phyloP scores from a whole-genome alignment of 35 echinoderm and acorn worm species.

The Ophioderma brevispina region DNA sequence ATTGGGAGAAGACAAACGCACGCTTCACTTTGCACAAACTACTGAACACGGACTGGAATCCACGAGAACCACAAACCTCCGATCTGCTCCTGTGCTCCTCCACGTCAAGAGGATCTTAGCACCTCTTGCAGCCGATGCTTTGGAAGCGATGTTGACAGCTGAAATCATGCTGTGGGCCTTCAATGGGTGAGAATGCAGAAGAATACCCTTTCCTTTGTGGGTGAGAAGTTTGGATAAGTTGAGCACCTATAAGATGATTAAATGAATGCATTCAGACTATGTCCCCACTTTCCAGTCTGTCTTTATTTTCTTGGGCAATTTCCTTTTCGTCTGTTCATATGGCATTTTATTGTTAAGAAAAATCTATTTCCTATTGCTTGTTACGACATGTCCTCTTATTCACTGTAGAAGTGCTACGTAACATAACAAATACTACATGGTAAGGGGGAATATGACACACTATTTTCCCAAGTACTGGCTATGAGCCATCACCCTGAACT shows the following conservation, averaged over 20 bases:
- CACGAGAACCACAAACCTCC: not conserved
- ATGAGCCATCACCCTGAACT: no score
- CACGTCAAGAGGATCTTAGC: not conserved
- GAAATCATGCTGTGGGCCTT: not conserved
- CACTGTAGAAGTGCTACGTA: no score
- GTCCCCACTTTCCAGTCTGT: no score
- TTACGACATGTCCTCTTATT: no score
- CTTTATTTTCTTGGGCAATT: no score
- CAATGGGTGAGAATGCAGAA: not conserved
- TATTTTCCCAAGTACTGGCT: no score
- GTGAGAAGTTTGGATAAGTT: not conserved
- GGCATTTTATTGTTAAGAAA: no score
- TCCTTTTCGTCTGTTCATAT: no score
- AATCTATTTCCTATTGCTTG: no score
- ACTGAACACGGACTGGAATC: slow-evolving; percentile 2
- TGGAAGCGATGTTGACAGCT: not conserved
- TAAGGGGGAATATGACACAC: no score
- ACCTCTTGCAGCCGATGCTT: not conserved
- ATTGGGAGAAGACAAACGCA: not conserved
- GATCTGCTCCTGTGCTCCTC: not conserved
- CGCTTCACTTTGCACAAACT: slow-evolving; percentile 7
- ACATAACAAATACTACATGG: no score
- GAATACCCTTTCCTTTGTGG: not conserved
- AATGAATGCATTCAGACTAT: no score
- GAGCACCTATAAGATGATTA: not conserved